phyloP scores from a whole-genome alignment of 2,888 invertebrate species.

The Apantesis nais region DNA sequence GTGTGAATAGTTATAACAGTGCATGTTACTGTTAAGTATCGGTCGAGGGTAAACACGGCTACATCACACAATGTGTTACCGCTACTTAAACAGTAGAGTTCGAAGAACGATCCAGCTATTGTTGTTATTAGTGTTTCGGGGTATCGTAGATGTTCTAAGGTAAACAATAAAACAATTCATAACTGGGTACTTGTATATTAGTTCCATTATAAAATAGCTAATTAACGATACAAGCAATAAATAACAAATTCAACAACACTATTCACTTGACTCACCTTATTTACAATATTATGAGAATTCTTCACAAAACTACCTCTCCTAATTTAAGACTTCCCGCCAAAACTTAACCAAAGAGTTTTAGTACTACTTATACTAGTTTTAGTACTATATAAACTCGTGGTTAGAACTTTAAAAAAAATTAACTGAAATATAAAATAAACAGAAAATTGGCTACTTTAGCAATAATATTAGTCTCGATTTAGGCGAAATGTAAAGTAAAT shows the following conservation, averaged over 20 bases:
- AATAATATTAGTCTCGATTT: background rate
- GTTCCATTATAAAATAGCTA: constrained; percentile 78
- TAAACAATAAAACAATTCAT: constrained; percentile 58
- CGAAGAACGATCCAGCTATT: constrained; percentile 58
- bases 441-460: constrained; percentile 20
- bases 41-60: constrained; percentile 68
- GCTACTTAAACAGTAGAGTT: constrained; percentile 67
- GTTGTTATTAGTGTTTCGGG: constrained; percentile 50
- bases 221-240: constrained; percentile 79
- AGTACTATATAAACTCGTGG: constrained; percentile 37
- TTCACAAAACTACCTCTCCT: constrained; percentile 44
- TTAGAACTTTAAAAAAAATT: constrained; percentile 21
- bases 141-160: constrained; percentile 25
- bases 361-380: constrained; percentile 34
- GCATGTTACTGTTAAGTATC: constrained; percentile 64
- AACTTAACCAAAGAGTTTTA: constrained; percentile 27
- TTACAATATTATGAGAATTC: constrained; percentile 69
- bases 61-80: constrained; percentile 63
- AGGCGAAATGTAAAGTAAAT: background rate
- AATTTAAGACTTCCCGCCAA: constrained; percentile 20
- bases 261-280: constrained; percentile 70
- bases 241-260: constrained; percentile 81
- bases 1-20: constrained; percentile 71
- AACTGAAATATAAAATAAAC: constrained; percentile 15
- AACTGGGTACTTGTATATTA: constrained; percentile 77